Conservation (phyloP, 2,888 invertebrate genomes). For the Protodeltote pygarga region DNA sequence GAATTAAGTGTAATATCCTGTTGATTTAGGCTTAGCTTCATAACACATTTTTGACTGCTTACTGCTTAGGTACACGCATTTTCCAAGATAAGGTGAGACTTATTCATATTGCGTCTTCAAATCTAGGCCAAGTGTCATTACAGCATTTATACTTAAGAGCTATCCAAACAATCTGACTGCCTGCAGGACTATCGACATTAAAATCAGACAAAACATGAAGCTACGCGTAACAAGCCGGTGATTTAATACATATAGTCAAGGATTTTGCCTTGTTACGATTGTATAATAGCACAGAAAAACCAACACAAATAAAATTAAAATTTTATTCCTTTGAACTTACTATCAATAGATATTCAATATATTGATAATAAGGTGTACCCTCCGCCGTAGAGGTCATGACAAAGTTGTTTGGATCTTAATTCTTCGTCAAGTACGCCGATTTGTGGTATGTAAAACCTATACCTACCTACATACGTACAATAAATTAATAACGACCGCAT, state of each 20-base stretch:
- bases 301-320: constrained; percentile 46
- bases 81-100: constrained; percentile 23
- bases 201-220: constrained; percentile 14
- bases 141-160: constrained; percentile 28
- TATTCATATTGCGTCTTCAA: constrained; percentile 14
- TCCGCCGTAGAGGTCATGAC: constrained; percentile 64
- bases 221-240: constrained; percentile 19
- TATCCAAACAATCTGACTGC: constrained; percentile 30
- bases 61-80: too few species aligned
- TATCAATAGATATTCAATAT: constrained; percentile 38
- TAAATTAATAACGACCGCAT: constrained; percentile 50
- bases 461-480: constrained; percentile 1
- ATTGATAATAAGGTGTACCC: constrained; percentile 58
- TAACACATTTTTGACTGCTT: constrained; percentile 14
- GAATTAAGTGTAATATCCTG: too few species aligned
- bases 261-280: constrained; percentile 53
- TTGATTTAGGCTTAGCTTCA: too few species aligned
- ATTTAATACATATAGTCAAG: constrained; percentile 46
- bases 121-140: constrained; percentile 29
- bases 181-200: constrained; percentile 5
- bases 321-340: constrained; percentile 32
- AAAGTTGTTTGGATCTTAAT: constrained; percentile 54
- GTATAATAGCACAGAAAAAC: constrained; percentile 38
- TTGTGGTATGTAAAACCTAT: constrained; percentile 36
- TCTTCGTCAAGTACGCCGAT: constrained; percentile 39